Base-by-base conservation (phyloP, 2,113 vertebrate species). In the Limanda limanda region DNA sequence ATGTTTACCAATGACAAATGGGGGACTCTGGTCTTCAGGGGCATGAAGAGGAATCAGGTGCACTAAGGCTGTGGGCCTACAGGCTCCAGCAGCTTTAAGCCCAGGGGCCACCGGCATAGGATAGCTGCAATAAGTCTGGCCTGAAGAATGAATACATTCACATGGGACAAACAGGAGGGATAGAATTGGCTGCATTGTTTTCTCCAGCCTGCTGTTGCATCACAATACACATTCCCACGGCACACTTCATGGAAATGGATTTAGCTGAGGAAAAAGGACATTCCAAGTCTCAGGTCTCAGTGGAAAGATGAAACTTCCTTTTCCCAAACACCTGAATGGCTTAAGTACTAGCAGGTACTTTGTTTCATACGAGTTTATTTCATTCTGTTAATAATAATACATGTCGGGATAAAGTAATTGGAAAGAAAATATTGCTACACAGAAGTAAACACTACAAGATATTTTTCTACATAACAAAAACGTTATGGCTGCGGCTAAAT, bases 1-100 rank as follows among this genome's bases (percentile, higher is more conserved):
- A 88, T 93, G 87, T 90, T 93, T 93, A 89, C 88, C 90, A 92
- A 91, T 92, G 93, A 94, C 92, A 94, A 94, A 94, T 91, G 82
- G 90, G 89, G 89, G 80, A 90, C 80, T 84, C 57, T 5, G 70
- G 86, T 93, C 89, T 93, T 89, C 64, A 78, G 89, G 91, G 92
- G 91, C 77, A 81, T 71, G 63, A 78, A 70, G 86, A 90, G 75
- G 90, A 92, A 89, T 91, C 91, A 88, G 91, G 91, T 91, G 90
- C 78, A 87, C 60, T 64, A 81, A 71, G 23, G 81, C 87, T 85
- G 75, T 17, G 4, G 84, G 86, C 85, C 83, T 90, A 68, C 64
- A 79, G 71, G 85, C 86, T 92, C 90, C 83, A 70, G 85, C 59
- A 56, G 71, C 76, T 76, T 77, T 60, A 83, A 86, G 91, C 92